These are phyloP conservation scores for Antechinus stuartii DNA, from an alignment of 2,113 vertebrate genomes.

Conservation along the genomic window DNA sequence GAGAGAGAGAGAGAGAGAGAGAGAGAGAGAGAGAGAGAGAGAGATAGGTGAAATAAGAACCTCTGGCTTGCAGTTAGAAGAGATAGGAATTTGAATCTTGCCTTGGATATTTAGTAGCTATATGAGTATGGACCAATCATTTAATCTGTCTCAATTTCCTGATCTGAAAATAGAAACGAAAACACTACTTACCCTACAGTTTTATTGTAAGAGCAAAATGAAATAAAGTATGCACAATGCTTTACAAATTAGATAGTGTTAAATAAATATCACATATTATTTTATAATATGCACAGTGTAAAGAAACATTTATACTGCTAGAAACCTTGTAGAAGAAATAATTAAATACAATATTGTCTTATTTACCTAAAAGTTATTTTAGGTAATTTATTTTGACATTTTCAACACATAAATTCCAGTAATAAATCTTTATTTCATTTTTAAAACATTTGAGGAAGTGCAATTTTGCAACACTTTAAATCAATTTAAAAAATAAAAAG, in stretches of 20 bases:
- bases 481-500: conserved; percentile 16
- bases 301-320: background rate
- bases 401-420: background rate
- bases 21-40: no score
- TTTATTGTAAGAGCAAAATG: background rate
- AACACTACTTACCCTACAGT: background rate
- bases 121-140: background rate
- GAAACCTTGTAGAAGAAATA: background rate
- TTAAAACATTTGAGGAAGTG: background rate
- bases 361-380: background rate
- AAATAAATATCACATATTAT: background rate
- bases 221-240: background rate
- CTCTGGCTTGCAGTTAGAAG: background rate
- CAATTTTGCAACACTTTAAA: background rate
- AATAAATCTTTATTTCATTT: conserved; percentile 27
- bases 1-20: background rate
- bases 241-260: background rate
- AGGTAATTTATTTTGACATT: background rate
- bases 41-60: background rate
- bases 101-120: background rate
- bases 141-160: background rate
- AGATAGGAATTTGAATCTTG: background rate
- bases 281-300: background rate
- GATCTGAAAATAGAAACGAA: background rate
- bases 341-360: background rate